A percentile compares a stretch with the other conserved stretches of the same genome.
These are phyloP conservation scores for Polyploca ridens DNA, from an alignment of 2,888 invertebrate species.

Conservation along the genomic window DNA sequence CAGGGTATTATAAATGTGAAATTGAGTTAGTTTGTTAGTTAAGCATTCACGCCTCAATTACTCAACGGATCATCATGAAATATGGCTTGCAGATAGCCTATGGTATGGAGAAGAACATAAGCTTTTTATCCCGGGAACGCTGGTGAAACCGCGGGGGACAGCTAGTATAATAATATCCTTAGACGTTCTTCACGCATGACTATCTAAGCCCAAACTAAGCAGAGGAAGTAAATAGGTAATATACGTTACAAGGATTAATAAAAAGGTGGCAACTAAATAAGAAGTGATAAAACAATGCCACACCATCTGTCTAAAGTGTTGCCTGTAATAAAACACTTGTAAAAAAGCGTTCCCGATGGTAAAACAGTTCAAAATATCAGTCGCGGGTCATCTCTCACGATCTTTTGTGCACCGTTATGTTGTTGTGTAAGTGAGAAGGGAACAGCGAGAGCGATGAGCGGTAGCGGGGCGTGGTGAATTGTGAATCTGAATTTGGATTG, in stretches of 20 bases:
- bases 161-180: no score
- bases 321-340: conserved; percentile 2
- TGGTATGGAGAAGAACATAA: no score
- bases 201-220: no score
- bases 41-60: no score
- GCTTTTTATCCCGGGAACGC: no score
- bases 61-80: no score
- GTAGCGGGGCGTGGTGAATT: neutral
- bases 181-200: no score
- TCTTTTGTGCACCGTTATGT: conserved; percentile 10
- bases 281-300: neutral
- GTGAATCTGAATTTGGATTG: neutral
- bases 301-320: conserved; percentile 5
- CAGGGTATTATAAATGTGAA: no score
- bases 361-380: conserved; percentile 19
- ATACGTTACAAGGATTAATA: neutral
- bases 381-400: conserved; percentile 22
- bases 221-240: neutral
- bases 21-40: no score
- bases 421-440: neutral
- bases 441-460: neutral
- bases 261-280: conserved; percentile 4
- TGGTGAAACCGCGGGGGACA: no score
- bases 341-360: neutral
- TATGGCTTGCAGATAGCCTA: no score